phyloP scores from a whole-genome alignment of 1,140 invertebrate genomes.

The Eupristina koningsbergeri region DNA sequence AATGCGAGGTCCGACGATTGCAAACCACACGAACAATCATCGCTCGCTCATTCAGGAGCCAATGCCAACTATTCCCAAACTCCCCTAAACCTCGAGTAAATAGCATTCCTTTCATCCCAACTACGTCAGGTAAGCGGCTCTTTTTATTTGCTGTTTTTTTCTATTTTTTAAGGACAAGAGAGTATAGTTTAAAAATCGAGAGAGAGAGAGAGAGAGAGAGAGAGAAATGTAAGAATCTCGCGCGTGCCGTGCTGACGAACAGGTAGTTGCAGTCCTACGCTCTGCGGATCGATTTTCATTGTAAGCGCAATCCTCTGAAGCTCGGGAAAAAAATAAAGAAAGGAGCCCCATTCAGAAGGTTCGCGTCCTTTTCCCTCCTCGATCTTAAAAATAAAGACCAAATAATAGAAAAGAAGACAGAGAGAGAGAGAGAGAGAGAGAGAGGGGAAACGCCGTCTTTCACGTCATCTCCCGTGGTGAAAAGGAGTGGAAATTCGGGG shows the following conservation, averaged over 20 bases:
- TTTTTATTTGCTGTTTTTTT: background rate
- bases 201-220: background rate
- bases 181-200: background rate
- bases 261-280: slow-evolving; percentile 48
- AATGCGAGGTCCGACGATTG: background rate
- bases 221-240: slow-evolving; percentile 14
- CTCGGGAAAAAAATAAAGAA: slow-evolving; percentile 13
- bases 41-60: background rate
- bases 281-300: slow-evolving; percentile 49
- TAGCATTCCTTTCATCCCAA: background rate
- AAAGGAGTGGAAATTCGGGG: slow-evolving; percentile 25
- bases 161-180: background rate
- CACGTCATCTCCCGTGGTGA: background rate
- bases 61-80: background rate
- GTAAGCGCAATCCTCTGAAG: slow-evolving; percentile 14
- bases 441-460: background rate
- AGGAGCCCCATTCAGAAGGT: slow-evolving; percentile 18
- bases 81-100: slow-evolving; percentile 31
- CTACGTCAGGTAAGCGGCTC: slow-evolving; percentile 12
- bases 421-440: background rate
- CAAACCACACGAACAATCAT: slow-evolving; percentile 49
- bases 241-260: slow-evolving; percentile 49
- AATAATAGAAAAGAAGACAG: background rate
- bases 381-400: background rate
- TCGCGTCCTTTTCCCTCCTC: background rate